Evolutionary conservation across 2,113 vertebrate genomes (phyloP), one percentile per base, ranked within the genome.

Genomic region (Sula dactylatra): DNA sequence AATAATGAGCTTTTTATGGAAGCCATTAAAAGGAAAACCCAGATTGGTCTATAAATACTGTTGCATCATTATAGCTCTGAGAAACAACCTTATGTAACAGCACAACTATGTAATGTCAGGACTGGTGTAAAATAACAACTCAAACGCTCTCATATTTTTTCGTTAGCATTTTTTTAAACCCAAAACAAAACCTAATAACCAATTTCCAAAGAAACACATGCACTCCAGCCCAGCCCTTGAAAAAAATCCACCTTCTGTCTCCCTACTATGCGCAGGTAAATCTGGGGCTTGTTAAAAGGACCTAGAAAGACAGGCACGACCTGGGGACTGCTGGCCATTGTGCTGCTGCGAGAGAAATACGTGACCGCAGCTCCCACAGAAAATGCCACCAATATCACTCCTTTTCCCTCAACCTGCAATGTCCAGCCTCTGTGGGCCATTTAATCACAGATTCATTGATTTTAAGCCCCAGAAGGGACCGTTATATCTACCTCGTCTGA

Each of bases 1-100:
- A 94, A 95, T 94, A 95, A 97, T 25, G 86, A 97, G 94, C 54
- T 97, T 96, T 95, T 96, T 73, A 94, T 95, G 95, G 95, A 14
- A 79, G 89, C 87, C 88, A 95, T 96, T 85, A 96, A 93, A 85
- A 92, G 94, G 82, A 86, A 91, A 95, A 52, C 72, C 95, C 94
- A 88, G 93, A 85, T 18, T 87, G 95, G 69, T 65, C 96, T 92
- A 84, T 90, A 90, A 97, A 96, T 45, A 94, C 86, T 65, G 64
- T 6, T 55, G 85, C 95, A 94, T 82, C 85, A 58, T 72, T 62
- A 70, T 0, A 70, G 87, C 61, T 26, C 89, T 7, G 36, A 76
- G 77, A 36, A 95, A 82, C 49, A 38, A 10, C 78, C 87, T 90
- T 40, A 59, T 67, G 88, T 69, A 81, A 91, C 47, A 92, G 93